Evolutionary conservation across 2,888 invertebrate species (phyloP), one percentile per base, ranked within the genome.

Genomic region (Nymphalis urticae): DNA sequence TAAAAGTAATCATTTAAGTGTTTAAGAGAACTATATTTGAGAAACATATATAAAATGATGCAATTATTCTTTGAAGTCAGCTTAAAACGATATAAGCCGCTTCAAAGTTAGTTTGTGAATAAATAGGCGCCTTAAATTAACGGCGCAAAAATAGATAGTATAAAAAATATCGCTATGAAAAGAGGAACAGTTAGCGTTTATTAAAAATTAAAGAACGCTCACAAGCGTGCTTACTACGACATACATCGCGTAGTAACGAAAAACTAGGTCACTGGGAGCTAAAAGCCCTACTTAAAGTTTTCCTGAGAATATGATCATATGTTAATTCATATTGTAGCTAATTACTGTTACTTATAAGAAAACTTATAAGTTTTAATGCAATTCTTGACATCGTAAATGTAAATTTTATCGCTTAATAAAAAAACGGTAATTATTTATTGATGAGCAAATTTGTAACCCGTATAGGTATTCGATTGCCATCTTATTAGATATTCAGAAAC

Each of bases 181-280:
- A 64, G 64, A 69, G 58, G 68, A 65, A 58, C 68, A 64, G 68
- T 72, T 58, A 70, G 66, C 64, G 65, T 73, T 72, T 66, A 70
- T 73, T 67, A 70, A 73, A 69, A 71, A 71, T 72, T 70, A 72
- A 73, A 72, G 66, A 68, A 70, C 61, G 67, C 63, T 70, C 63
- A 62, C 56, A 60, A 68, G 72, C 66, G 69, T 69, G 72, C 71
- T 71, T 69, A 73, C 71, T 66, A 73, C 54, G 69, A 69, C 73
- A 72, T 66, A 70, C 64, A 72, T 72, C 68, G 51, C 68, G 66
- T 63, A 67, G 70, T 63, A 68, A 65, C 42, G 61, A 48, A 58
- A 68, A 72, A 70, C 66, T 73, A 48, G 73, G 73, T 73, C 73
- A 72, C 56, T 62, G 67, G 62, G 58, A 73, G 61, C 64, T 68